Evolutionary conservation across 2,113 vertebrate genomes (phyloP).

Genomic region (Conger conger): DNA sequence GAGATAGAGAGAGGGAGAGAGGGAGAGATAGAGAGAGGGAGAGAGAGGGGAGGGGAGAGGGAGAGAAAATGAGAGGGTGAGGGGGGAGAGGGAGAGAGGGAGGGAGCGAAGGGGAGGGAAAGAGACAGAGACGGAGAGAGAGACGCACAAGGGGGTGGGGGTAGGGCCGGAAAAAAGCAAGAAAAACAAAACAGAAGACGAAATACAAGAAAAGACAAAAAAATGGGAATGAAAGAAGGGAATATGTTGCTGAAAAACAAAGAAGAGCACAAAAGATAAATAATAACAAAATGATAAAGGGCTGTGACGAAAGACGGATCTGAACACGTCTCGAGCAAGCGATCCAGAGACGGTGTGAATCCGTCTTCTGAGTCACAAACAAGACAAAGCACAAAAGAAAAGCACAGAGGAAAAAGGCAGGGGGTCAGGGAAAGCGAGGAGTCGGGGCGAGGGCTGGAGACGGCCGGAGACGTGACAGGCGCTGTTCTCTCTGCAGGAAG

Average conservation of each 20-base stretch:
- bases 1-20: background rate
- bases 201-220: no score
- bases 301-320: no score
- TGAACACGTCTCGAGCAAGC: no score
- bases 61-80: slow-evolving; percentile 11
- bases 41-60: background rate
- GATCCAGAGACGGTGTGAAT: no score
- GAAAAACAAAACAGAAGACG: no score
- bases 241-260: no score
- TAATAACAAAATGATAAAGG: no score
- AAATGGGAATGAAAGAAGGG: no score
- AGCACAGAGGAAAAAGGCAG: background rate
- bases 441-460: slow-evolving; percentile 55
- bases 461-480: background rate
- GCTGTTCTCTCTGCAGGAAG: background rate
- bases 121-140: slow-evolving; percentile 6
- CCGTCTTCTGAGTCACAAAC: no score
- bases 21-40: slow-evolving; percentile 13
- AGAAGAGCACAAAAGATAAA: no score
- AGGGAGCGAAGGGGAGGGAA: slow-evolving; percentile 13
- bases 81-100: background rate
- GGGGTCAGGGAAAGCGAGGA: slow-evolving; percentile 39
- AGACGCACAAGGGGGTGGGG: background rate
- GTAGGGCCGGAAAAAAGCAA: no score
- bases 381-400: no score